Percentiles rank a stretch among this genome's conserved stretches.
phyloP scores from a whole-genome alignment of 2,797 vertebrate genomes.

The Champsocephalus esox region DNA sequence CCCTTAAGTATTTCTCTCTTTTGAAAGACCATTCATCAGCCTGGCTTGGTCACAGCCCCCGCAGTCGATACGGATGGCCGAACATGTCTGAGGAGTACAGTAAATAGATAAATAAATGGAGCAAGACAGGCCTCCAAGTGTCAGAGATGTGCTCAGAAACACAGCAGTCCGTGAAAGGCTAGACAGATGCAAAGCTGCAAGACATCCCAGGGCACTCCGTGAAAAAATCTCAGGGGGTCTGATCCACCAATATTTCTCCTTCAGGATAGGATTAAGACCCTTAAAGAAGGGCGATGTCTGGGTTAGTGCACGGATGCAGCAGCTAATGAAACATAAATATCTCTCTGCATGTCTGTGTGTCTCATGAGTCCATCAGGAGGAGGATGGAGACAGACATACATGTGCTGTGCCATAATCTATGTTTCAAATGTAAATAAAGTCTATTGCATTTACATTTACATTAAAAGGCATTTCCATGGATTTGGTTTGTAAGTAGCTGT shows the following conservation, averaged over 20 bases:
- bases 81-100: constrained; percentile 50
- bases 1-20: not conserved
- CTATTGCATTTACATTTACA: too few relatives aligned
- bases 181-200: constrained; percentile 55
- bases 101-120: constrained; percentile 71
- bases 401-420: too few relatives aligned
- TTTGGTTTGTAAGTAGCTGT: too few relatives aligned
- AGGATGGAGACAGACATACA: too few relatives aligned
- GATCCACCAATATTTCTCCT: constrained; percentile 32
- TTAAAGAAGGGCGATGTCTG: not conserved
- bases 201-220: constrained; percentile 30
- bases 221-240: constrained; percentile 8
- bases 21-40: constrained; percentile 3
- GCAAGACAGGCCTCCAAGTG: constrained; percentile 48
- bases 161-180: constrained; percentile 50
- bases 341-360: constrained; percentile 1
- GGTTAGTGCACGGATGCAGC: constrained; percentile 19
- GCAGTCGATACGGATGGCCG: constrained; percentile 53
- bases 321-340: not conserved
- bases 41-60: not conserved
- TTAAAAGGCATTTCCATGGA: too few relatives aligned
- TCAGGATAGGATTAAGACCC: not conserved
- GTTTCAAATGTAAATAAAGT: too few relatives aligned
- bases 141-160: constrained; percentile 61
- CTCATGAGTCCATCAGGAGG: too few relatives aligned